Conservation (phyloP, 2,113 vertebrate species). For the Hirundichthys speculiger region DNA sequence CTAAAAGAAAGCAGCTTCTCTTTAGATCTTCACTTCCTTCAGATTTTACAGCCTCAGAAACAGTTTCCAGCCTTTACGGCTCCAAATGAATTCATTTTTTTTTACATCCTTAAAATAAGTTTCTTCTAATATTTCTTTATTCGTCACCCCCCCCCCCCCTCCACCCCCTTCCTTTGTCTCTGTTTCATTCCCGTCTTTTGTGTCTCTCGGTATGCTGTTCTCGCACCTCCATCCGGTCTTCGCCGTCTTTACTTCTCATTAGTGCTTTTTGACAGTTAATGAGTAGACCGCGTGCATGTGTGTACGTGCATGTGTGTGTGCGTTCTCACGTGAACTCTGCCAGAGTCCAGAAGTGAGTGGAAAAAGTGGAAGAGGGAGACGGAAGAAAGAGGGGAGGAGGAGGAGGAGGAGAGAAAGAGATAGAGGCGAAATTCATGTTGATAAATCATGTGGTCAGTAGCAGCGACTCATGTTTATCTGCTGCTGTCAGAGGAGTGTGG, state of each 20-base stretch:
- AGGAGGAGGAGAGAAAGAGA: constrained; percentile 30
- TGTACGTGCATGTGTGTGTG: constrained; percentile 21
- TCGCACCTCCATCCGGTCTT: constrained; percentile 47
- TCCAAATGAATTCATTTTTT: background rate
- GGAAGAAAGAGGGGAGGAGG: background rate
- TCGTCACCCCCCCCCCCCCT: too few relatives aligned
- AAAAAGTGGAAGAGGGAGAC: constrained; percentile 22
- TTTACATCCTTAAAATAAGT: constrained; percentile 15
- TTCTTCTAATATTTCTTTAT: constrained; percentile 9
- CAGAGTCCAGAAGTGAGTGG: constrained; percentile 15
- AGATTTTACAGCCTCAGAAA: background rate
- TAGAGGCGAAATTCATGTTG: constrained; percentile 74
- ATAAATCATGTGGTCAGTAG: constrained; percentile 80
- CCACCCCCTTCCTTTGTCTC: constrained; percentile 30
- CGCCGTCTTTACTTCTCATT: constrained; percentile 74
- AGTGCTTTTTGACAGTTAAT: constrained; percentile 73
- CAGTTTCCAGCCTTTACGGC: background rate
- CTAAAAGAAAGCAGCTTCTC: constrained; percentile 22
- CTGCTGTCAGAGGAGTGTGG: constrained; percentile 75
- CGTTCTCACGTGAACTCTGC: constrained; percentile 19
- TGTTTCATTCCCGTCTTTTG: constrained; percentile 39
- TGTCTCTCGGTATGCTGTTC: constrained; percentile 50
- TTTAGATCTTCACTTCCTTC: background rate
- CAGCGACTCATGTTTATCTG: constrained; percentile 77
- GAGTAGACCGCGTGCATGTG: constrained; percentile 47